Conservation (phyloP, 2,888 invertebrate species). For the Prosopocoilus inquinatus region DNA sequence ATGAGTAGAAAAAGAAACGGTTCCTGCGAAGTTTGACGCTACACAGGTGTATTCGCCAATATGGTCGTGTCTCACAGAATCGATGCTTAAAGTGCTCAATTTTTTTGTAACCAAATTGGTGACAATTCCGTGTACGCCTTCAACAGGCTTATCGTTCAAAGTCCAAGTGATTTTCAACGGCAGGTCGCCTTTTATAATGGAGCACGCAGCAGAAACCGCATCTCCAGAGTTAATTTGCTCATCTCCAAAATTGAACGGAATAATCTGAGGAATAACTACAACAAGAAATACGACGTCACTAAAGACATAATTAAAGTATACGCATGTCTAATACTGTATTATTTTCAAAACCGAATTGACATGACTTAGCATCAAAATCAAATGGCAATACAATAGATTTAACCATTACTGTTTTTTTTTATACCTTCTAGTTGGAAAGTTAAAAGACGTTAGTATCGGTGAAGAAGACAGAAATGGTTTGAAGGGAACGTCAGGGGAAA, state of each 20-base stretch:
- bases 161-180: constrained; percentile 71
- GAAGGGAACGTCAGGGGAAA: too few species aligned
- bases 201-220: constrained; percentile 69
- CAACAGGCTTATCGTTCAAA: constrained; percentile 55
- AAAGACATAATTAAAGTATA: too few species aligned
- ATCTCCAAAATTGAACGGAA: constrained; percentile 65
- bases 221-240: constrained; percentile 72
- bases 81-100: constrained; percentile 68
- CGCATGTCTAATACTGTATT: too few species aligned
- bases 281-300: constrained; percentile 35
- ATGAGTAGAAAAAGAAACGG: constrained; percentile 49
- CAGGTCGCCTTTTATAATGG: constrained; percentile 73
- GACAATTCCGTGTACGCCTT: constrained; percentile 52
- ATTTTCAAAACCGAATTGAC: too few species aligned
- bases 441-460: too few species aligned
- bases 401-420: too few species aligned
- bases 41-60: constrained; percentile 71
- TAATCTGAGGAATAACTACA: constrained; percentile 68
- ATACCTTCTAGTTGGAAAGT: too few species aligned
- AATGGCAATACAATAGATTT: too few species aligned
- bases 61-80: constrained; percentile 68
- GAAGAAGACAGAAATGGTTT: too few species aligned
- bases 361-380: too few species aligned
- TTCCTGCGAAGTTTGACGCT: constrained; percentile 67
- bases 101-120: constrained; percentile 62